Base-by-base conservation (phyloP, 2,113 vertebrate species). In the Platichthys flesus region DNA sequence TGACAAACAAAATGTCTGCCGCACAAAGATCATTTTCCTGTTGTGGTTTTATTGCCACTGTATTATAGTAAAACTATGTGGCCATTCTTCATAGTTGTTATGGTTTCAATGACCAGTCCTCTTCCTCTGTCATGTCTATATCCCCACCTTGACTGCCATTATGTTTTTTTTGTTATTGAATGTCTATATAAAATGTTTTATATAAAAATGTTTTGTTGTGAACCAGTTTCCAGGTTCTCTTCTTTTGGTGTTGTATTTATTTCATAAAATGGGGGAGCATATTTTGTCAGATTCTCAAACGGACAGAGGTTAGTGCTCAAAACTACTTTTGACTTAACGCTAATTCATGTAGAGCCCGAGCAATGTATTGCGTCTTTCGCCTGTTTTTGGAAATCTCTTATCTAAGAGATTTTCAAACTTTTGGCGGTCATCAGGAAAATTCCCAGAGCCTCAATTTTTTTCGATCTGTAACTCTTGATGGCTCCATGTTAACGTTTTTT, bases 151-250 rank as follows among this genome's bases (percentile, higher is more conserved):
- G 89, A 91, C 88, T 92, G 90, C 92, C 93, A 90, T 91, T 90
- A 86, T 90, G 85, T 84, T 86, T 84, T 82, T 93, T 93, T 95
- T 93, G 91, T 94, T 92, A 94, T 92, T 95, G 91, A 94, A 94
- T 95, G 94, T 94, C 91, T 91, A 94, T 93, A 94, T 93, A 92
- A 94, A 94, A 91, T 90, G 89, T 93, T 95, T 95, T 93, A 92
- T 94, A 93, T 92, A 93, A 94, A 31, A 93, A 92, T 89, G 83
- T 92, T 92, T 92, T 91, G 90, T 93, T 92, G 90, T 93, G 90
- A 87, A 79, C 37, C 57, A 79, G 83, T 64, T 73, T 65, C 79
- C 73, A 61, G 40, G 18, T 69, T 79, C 45, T 83, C 77, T 88
- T 73, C 24, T 81, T 84, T 88, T 67, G 5, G 57, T 37, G 52